Percentiles rank a stretch among this genome's conserved stretches.
phyloP scores from a whole-genome alignment of 1,140 invertebrate genomes.

The Chelonus insularis region DNA sequence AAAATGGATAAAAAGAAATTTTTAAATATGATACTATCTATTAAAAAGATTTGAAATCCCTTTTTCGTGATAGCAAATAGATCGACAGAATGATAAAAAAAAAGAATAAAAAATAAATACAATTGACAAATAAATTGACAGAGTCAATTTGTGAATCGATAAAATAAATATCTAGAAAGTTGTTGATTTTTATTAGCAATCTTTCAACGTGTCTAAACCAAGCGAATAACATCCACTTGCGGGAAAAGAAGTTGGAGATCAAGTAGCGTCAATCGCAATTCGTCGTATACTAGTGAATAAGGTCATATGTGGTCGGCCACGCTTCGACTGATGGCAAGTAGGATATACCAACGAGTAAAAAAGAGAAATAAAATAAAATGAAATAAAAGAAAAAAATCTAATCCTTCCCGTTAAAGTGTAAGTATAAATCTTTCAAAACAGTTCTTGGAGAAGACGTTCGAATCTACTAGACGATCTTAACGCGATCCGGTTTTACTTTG shows the following conservation, averaged over 20 bases:
- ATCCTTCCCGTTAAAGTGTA: constrained; percentile 18
- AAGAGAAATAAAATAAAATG: not conserved
- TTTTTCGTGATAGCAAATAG: no score
- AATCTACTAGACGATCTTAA: constrained; percentile 25
- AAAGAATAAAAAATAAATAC: no score
- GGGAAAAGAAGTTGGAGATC: not conserved
- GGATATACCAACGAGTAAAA: not conserved
- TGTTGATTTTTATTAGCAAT: no score
- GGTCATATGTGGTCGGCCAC: constrained; percentile 17
- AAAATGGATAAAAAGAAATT: no score
- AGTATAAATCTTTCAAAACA: constrained; percentile 22
- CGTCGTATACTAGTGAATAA: constrained; percentile 18
- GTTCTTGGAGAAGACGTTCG: constrained; percentile 17
- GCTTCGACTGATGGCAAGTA: not conserved
- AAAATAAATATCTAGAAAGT: no score
- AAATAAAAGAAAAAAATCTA: not conserved
- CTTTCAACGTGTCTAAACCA: no score
- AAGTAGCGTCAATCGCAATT: constrained; percentile 28
- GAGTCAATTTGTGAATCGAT: no score
- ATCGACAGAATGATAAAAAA: no score
- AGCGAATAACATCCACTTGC: not conserved
- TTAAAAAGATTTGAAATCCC: no score
- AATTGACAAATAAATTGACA: no score
- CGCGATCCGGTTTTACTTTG: not conserved
- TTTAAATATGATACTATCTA: no score